A percentile compares a stretch with the other conserved stretches of the same genome.
These are phyloP conservation scores for Halictus rubicundus DNA, from an alignment of 1,140 invertebrate genomes.

Conservation along the genomic window DNA sequence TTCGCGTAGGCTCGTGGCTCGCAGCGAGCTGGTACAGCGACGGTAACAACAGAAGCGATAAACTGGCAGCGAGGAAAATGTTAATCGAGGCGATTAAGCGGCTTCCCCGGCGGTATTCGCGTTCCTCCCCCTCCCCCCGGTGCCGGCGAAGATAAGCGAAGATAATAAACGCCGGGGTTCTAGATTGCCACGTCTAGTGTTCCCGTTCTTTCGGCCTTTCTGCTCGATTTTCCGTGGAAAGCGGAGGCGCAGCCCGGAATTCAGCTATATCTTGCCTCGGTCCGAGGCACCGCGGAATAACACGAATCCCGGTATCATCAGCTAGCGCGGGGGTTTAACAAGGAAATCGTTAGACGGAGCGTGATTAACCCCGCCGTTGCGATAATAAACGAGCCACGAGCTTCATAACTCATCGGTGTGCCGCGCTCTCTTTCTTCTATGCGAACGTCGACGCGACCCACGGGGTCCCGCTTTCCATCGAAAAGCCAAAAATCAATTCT, in stretches of 20 bases:
- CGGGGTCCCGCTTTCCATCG: too few relatives aligned
- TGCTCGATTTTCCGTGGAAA: background rate
- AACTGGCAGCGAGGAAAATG: background rate
- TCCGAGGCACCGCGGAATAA: slow-evolving; percentile 13
- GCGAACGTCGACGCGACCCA: background rate
- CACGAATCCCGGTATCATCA: slow-evolving; percentile 28
- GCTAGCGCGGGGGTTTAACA: slow-evolving; percentile 35
- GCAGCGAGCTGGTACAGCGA: too few relatives aligned
- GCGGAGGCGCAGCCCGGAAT: background rate
- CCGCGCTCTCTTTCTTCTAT: slow-evolving; percentile 39
- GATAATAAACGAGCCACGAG: slow-evolving; percentile 48
- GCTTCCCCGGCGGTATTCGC: background rate
- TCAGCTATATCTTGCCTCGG: too few relatives aligned
- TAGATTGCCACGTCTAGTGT: background rate
- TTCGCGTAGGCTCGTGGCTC: too few relatives aligned
- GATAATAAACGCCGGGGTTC: background rate
- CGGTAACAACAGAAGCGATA: background rate
- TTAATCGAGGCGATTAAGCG: slow-evolving; percentile 10
- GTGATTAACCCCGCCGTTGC: slow-evolving; percentile 50
- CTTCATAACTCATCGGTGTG: slow-evolving; percentile 47
- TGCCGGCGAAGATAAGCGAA: background rate
- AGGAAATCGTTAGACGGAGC: slow-evolving; percentile 53
- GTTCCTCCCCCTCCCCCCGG: background rate
- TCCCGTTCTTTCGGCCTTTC: background rate
- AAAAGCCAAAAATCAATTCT: too few relatives aligned